These are phyloP conservation scores for Glandiceps talaboti DNA, from an alignment of 53 echinoderm and acorn worm species.

Conservation along the genomic window DNA sequence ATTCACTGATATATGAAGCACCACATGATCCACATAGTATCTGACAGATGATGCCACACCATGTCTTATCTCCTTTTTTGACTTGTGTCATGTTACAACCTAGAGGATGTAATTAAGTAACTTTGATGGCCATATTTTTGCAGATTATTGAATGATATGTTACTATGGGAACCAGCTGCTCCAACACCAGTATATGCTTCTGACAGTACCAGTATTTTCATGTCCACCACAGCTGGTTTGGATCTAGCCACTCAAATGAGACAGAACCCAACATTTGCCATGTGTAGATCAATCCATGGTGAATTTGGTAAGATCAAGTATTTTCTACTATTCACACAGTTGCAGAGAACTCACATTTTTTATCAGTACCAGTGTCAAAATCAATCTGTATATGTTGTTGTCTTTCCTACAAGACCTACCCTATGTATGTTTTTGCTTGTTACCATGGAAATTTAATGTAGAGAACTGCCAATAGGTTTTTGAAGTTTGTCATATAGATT, in stretches of 20 bases:
- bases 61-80: background rate
- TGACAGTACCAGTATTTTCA: background rate
- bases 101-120: background rate
- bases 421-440: too few relatives aligned
- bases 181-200: conserved; percentile 62
- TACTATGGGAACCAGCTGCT: conserved; percentile 89
- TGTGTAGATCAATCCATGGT: conserved; percentile 48
- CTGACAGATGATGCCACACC: too few relatives aligned
- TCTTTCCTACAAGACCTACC: too few relatives aligned
- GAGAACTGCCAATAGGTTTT: too few relatives aligned
- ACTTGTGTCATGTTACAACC: background rate
- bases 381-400: too few relatives aligned
- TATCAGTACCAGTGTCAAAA: too few relatives aligned
- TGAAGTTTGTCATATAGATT: too few relatives aligned
- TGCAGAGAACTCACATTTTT: too few relatives aligned
- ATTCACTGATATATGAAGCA: too few relatives aligned
- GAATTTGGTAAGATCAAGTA: conserved; percentile 67
- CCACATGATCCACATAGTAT: too few relatives aligned
- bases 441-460: too few relatives aligned
- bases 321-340: too few relatives aligned
- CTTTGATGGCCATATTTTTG: background rate
- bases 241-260: conserved; percentile 69
- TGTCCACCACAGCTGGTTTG: conserved; percentile 29
- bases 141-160: conserved; percentile 89
- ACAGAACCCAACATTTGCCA: conserved; percentile 32